Conservation (phyloP, 1,140 invertebrate genomes). For the Drosophila carrolli region DNA sequence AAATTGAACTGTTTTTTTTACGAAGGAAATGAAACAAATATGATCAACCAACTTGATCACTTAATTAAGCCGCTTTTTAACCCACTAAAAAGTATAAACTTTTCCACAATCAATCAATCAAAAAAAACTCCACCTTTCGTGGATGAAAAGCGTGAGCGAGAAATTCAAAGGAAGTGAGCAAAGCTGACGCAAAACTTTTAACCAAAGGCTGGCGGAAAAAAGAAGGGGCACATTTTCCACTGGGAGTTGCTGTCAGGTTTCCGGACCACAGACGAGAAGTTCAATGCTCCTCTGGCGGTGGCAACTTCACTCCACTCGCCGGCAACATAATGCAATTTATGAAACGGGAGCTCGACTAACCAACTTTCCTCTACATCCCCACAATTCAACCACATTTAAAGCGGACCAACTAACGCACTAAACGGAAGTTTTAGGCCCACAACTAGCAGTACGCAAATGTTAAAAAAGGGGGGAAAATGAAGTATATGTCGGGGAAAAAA, state of each 20-base stretch:
- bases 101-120: conserved; percentile 36
- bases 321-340: conserved; percentile 71
- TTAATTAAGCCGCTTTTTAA: conserved; percentile 6
- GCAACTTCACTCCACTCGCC: conserved; percentile 21
- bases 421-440: conserved; percentile 62
- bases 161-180: conserved; percentile 33
- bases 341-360: conserved; percentile 50
- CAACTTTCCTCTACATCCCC: conserved; percentile 1
- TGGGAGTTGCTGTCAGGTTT: conserved; percentile 48
- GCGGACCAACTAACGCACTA: conserved; percentile 43
- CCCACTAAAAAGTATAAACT: conserved; percentile 25
- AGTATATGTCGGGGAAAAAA: too few species aligned
- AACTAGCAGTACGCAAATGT: not conserved
- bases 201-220: not conserved
- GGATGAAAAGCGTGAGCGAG: not conserved
- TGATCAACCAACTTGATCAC: not conserved
- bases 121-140: conserved; percentile 1
- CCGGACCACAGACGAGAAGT: conserved; percentile 59
- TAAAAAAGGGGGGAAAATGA: not conserved
- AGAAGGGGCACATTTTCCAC: conserved; percentile 1
- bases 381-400: conserved; percentile 27
- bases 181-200: conserved; percentile 34
- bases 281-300: conserved; percentile 58
- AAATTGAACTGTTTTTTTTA: not conserved
- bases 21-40: not conserved